phyloP scores from a whole-genome alignment of 1,140 invertebrate species.

The Formica selysi region DNA sequence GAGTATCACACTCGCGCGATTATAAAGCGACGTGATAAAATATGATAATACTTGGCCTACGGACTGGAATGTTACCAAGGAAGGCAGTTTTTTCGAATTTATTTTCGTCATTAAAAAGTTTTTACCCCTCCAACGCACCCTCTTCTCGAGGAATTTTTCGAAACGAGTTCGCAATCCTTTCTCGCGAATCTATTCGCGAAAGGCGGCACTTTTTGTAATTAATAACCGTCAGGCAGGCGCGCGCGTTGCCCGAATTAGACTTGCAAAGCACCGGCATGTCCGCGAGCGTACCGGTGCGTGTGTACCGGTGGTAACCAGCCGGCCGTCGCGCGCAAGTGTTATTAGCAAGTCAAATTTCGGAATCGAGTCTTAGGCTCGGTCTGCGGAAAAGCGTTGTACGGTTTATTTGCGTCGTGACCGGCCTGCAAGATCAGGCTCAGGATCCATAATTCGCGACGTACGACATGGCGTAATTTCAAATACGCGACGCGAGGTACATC shows the following conservation, averaged over 20 bases:
- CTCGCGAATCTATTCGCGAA: background rate
- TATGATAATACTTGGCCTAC: background rate
- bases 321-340: constrained; percentile 14
- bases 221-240: constrained; percentile 29
- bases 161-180: background rate
- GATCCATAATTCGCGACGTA: constrained; percentile 47
- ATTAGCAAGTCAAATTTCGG: constrained; percentile 62
- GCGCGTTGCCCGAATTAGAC: constrained; percentile 56
- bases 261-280: constrained; percentile 59
- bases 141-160: background rate
- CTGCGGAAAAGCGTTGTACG: constrained; percentile 49
- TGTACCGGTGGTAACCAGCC: constrained; percentile 23
- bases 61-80: background rate
- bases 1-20: background rate
- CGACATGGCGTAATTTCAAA: constrained; percentile 11
- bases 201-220: constrained; percentile 38
- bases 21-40: background rate
- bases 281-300: constrained; percentile 6
- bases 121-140: background rate
- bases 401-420: constrained; percentile 58
- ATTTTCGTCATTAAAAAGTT: background rate
- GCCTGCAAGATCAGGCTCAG: constrained; percentile 10
- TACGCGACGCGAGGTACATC: background rate
- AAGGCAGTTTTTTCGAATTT: background rate
- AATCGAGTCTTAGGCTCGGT: constrained; percentile 58